phyloP scores from a whole-genome alignment of 2,888 invertebrate genomes.

The Drosophila suboccidentalis region DNA sequence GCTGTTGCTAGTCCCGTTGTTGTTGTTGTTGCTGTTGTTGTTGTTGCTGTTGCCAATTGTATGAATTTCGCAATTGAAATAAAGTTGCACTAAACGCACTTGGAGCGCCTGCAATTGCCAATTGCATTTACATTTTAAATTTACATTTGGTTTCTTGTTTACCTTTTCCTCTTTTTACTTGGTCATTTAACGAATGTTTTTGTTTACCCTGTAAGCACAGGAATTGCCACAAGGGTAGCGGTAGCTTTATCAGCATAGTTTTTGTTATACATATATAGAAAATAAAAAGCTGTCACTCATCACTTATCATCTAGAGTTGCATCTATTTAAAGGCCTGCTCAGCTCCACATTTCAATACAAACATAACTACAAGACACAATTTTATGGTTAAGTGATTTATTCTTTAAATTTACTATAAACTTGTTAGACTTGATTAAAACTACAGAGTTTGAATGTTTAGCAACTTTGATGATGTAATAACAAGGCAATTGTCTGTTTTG shows the following conservation, averaged over 20 bases:
- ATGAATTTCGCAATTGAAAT: conserved; percentile 72
- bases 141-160: conserved; percentile 39
- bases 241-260: too few relatives aligned
- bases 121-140: conserved; percentile 50
- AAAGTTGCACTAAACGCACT: conserved; percentile 76
- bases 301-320: too few relatives aligned
- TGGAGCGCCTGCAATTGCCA: conserved; percentile 46
- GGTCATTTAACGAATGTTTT: conserved; percentile 26
- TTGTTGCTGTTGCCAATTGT: conserved; percentile 53
- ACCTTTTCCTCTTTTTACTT: conserved; percentile 15
- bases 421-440: not conserved
- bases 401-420: not conserved
- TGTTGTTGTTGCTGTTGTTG: conserved; percentile 26
- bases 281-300: not conserved
- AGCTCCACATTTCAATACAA: not conserved
- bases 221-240: not conserved
- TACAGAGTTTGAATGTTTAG: not conserved
- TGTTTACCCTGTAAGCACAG: conserved; percentile 17
- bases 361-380: not conserved
- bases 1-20: conserved; percentile 25
- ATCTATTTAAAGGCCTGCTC: too few relatives aligned
- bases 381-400: not conserved
- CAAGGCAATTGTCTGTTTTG: conserved; percentile 59
- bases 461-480: conserved; percentile 63
- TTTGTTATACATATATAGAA: too few relatives aligned